Evolutionary conservation across 1,140 invertebrate genomes (phyloP).

Genomic region (Orchesella cincta): DNA sequence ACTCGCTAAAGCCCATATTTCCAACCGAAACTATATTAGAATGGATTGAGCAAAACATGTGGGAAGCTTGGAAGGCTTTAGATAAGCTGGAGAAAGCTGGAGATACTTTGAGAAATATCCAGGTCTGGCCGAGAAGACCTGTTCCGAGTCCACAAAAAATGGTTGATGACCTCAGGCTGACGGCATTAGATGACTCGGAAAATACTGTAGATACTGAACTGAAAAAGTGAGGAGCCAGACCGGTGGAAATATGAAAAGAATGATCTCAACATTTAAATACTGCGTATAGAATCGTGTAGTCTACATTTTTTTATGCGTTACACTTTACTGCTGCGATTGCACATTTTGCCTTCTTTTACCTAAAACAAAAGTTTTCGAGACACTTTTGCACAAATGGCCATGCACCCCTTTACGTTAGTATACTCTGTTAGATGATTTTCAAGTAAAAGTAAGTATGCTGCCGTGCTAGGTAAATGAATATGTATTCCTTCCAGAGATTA

Average conservation of each 20-base stretch:
- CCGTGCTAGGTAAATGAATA: no score
- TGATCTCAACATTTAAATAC: no score
- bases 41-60: conserved; percentile 50
- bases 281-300: no score
- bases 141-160: conserved; percentile 42
- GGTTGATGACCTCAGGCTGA: conserved; percentile 39
- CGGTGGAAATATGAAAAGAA: conserved; percentile 21
- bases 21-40: conserved; percentile 41
- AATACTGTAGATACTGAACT: background rate
- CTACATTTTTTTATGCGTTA: no score
- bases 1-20: conserved; percentile 43
- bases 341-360: no score
- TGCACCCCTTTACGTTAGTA: no score
- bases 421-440: no score
- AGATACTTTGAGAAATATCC: conserved; percentile 32
- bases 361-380: no score
- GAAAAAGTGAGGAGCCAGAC: background rate
- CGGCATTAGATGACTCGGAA: background rate
- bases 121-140: conserved; percentile 44
- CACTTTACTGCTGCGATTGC: no score
- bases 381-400: no score
- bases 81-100: conserved; percentile 41
- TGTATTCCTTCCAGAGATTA: no score
- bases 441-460: no score
- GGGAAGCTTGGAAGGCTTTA: conserved; percentile 44